Evolutionary conservation across 2,888 invertebrate species (phyloP), one percentile per base, ranked within the genome.

Genomic region (Latrodectus elegans): DNA sequence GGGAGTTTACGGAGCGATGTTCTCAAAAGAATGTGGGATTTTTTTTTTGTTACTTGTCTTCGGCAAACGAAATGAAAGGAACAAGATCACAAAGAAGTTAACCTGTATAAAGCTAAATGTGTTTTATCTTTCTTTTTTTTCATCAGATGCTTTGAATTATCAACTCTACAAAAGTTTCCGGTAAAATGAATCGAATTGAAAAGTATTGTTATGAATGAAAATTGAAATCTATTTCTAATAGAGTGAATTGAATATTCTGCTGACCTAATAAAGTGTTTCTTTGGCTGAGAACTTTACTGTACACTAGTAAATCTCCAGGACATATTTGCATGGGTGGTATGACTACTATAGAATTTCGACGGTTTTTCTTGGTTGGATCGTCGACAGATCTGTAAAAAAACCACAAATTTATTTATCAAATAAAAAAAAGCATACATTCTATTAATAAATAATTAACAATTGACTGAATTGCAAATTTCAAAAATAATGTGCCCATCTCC

Each of bases 251-350:
- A 6, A 38, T 6, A 38, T 6, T 6, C 38, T 49, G n/a, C 90
- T 91, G 90, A 92, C 92, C 92, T 76, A 92, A 85, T 52, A 92
- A 90, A 84, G 91, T 92, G 88, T 92, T 92, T 78, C 92, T 90
- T 68, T 93, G 92, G n/a, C 92, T 92, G 70, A 93, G 91, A 67
- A 92, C 92, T 91, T 93, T 93, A 89, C 92, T 92, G 90, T 93
- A 93, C 77, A 93, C 93, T 64, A 93, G 91, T 15, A 93, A 91
- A 90, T 93, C 93, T 38, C 93, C 93, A 9, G 93, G 93, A 89
- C 92, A 92, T 76, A 93, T 92, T 90, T 93, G 93, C 93, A 93
- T 93, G 6, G 92, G 92, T 14, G 93, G 93, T 89, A 93, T 93
- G 83, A 93, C 93, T 15, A 93, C 93, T 71, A 93, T 92, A 72